phyloP scores from a whole-genome alignment of 2,888 invertebrate genomes.

The Drosophila flavopinicola region DNA sequence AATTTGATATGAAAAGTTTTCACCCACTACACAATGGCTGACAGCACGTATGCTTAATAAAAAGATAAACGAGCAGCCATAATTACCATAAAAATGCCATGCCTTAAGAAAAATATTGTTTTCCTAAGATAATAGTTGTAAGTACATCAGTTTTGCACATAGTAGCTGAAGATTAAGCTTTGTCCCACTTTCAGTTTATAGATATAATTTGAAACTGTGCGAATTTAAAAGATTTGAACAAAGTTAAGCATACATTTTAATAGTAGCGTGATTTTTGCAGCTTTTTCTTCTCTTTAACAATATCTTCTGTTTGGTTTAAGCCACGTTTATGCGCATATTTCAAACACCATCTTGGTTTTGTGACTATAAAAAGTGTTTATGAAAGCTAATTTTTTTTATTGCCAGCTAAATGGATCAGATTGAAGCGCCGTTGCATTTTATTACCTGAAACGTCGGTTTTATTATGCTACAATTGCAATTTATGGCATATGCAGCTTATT shows the following conservation, averaged over 20 bases:
- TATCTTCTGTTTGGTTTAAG: too few species aligned
- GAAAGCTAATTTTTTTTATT: neutral
- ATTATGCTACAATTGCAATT: slow-evolving; percentile 9
- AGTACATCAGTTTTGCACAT: too few species aligned
- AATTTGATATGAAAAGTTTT: slow-evolving; percentile 74
- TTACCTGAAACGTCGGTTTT: slow-evolving; percentile 6
- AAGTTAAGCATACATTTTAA: too few species aligned
- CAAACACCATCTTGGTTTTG: slow-evolving; percentile 36
- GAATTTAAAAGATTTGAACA: too few species aligned
- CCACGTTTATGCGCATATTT: too few species aligned
- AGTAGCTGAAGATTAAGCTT: too few species aligned
- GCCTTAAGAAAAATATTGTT: too few species aligned
- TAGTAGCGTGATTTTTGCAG: too few species aligned
- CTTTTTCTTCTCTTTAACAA: too few species aligned
- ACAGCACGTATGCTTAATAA: slow-evolving; percentile 49
- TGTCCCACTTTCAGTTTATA: too few species aligned
- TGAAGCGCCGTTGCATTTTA: slow-evolving; percentile 23
- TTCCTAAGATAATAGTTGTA: slow-evolving; percentile 6
- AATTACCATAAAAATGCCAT: too few species aligned
- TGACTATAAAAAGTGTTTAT: slow-evolving; percentile 37
- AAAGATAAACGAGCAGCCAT: slow-evolving; percentile 28
- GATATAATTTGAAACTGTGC: too few species aligned
- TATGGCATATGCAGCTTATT: neutral
- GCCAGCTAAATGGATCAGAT: neutral
- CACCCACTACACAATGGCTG: slow-evolving; percentile 19